Evolutionary conservation across 2,113 vertebrate species (phyloP), one percentile per base, ranked within the genome.

Genomic region (Psophia crepitans): DNA sequence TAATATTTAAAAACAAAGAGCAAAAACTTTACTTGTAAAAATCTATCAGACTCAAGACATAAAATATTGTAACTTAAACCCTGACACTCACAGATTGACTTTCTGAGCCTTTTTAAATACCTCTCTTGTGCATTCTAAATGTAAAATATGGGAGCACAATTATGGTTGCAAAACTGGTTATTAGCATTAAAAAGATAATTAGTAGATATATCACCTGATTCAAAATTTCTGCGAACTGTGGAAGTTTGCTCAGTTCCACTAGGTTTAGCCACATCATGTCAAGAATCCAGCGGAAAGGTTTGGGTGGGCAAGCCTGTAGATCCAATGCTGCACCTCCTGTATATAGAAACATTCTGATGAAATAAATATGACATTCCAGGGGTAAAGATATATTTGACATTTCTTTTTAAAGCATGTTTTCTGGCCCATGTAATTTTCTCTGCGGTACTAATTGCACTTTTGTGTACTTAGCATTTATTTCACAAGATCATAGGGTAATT

Each of bases 261-360:
- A 98, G 90, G 83, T 98, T 98, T 77, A 98, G 92, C 98, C 98
- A 98, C 14, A 94, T 96, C 96, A 98, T 97, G 46, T 98, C 98
- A 33, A 98, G 98, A 92, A 98, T 98, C 98, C 98, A 98, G 37
- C 93, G 93, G 48, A 96, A 97, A 0, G 97, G 98, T 77, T 98
- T 98, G 37, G 98, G 96, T 66, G 98, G 98, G 78, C 98, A 98
- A 89, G 98, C 96, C 92, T 98, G 98, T 83, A 98, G 96, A 84
- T 98, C 98, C 82, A 98, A n/a, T 16, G 98, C 98, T 33, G 98
- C 98, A 65, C 98, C 98, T 23, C 98, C 98, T 98, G 71, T 35
- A 74, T 44, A 90, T 68, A 77, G 41, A 61, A 27, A 33, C 21
- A 66, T 49, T 63, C 30, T 75, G 44, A 82, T 79, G 5, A 91